phyloP scores from a whole-genome alignment of 1,140 invertebrate species.

The Musca domestica region DNA sequence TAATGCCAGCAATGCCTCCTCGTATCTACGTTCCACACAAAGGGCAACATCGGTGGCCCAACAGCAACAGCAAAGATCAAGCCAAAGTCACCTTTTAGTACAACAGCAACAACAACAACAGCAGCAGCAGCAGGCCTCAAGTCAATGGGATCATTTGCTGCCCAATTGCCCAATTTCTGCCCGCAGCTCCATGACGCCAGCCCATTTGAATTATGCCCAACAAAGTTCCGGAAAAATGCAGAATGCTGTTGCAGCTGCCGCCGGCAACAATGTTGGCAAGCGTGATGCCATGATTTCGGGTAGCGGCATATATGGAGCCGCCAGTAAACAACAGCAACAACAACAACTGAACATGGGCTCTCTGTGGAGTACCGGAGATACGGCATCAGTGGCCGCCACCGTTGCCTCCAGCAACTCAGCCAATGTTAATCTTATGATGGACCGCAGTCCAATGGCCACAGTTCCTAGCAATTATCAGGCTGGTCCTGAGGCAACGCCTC shows the following conservation, averaged over 20 bases:
- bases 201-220: conserved; percentile 35
- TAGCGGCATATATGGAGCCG: conserved; percentile 32
- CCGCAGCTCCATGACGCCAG: conserved; percentile 49
- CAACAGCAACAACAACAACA: conserved; percentile 30
- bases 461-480: conserved; percentile 56
- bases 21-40: conserved; percentile 30
- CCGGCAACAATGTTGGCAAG: conserved; percentile 36
- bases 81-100: conserved; percentile 47
- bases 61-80: conserved; percentile 47
- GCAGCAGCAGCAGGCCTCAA: conserved; percentile 21
- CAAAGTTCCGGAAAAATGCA: conserved; percentile 25
- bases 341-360: conserved; percentile 34
- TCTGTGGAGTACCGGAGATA: conserved; percentile 25
- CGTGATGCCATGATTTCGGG: conserved; percentile 52
- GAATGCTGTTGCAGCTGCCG: conserved; percentile 6
- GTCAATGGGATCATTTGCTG: conserved; percentile 49
- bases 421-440: conserved; percentile 35
- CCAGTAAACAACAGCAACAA: conserved; percentile 30
- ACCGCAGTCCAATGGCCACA: conserved; percentile 52
- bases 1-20: conserved; percentile 10
- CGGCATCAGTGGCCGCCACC: conserved; percentile 6
- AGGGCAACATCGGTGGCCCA: conserved; percentile 33
- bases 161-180: conserved; percentile 46
- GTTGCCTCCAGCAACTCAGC: conserved; percentile 22
- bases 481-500: conserved; percentile 49